Conservation (phyloP, 1,140 invertebrate species). For the Habropoda laboriosa region DNA sequence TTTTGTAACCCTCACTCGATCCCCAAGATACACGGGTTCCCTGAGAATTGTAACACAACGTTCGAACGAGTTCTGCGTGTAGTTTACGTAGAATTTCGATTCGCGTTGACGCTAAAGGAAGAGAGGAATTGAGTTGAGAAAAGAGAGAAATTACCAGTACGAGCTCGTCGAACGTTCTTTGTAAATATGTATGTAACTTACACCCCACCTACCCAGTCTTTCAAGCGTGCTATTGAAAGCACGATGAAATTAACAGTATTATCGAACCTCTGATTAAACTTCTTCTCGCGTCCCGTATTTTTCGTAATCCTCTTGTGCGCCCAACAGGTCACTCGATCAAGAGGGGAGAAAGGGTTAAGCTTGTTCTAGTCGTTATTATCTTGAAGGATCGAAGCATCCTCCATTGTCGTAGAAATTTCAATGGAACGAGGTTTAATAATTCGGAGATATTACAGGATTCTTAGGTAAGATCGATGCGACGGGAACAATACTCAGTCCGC, state of each 20-base stretch:
- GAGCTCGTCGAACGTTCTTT: slow-evolving; percentile 52
- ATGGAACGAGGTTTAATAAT: neutral
- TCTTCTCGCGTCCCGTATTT: neutral
- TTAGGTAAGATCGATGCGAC: slow-evolving; percentile 12
- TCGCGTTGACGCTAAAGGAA: neutral
- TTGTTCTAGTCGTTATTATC: too few species aligned
- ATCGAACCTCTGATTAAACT: slow-evolving; percentile 4
- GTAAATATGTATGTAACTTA: slow-evolving; percentile 76
- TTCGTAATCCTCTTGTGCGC: neutral
- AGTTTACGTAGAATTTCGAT: neutral
- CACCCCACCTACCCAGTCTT: slow-evolving; percentile 73
- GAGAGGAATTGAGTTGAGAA: neutral
- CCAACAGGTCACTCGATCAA: neutral
- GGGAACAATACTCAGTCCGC: neutral
- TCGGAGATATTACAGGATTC: neutral
- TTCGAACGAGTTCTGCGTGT: slow-evolving; percentile 11
- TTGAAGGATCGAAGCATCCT: neutral
- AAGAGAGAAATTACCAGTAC: neutral
- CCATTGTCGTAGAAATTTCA: neutral
- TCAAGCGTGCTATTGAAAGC: slow-evolving; percentile 61
- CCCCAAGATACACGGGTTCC: neutral
- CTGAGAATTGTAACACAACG: slow-evolving; percentile 24
- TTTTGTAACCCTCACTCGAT: neutral
- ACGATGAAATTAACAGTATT: slow-evolving; percentile 53
- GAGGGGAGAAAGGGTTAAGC: neutral